These are phyloP conservation scores for Corythucha ciliata DNA, from an alignment of 2,888 invertebrate genomes.

Conservation along the genomic window DNA sequence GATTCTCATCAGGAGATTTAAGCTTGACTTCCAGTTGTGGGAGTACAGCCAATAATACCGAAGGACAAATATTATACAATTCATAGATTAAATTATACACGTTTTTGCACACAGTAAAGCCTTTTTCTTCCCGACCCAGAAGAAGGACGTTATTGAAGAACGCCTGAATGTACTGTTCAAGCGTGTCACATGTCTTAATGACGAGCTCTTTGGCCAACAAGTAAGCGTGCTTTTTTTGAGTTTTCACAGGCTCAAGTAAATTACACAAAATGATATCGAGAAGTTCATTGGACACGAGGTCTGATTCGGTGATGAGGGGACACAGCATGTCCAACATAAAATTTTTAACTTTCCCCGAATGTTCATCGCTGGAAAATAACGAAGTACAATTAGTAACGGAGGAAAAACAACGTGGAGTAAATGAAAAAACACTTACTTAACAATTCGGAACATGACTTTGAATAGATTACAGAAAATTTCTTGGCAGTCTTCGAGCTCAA, in stretches of 20 bases:
- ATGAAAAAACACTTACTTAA: slow-evolving; percentile 62
- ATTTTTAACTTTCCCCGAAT: slow-evolving; percentile 89
- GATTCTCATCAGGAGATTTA: slow-evolving; percentile 81
- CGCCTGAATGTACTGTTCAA: slow-evolving; percentile 92
- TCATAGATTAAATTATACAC: slow-evolving; percentile 95
- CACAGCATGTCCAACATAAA: slow-evolving; percentile 94
- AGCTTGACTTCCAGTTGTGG: slow-evolving; percentile 90
- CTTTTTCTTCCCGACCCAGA: slow-evolving; percentile 80
- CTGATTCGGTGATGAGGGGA: slow-evolving; percentile 89
- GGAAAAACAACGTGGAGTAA: too few relatives aligned
- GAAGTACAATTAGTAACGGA: slow-evolving; percentile 6
- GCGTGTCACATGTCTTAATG: slow-evolving; percentile 78
- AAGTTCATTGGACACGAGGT: slow-evolving; percentile 87
- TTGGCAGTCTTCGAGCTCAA: slow-evolving; percentile 93
- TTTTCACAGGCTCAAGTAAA: slow-evolving; percentile 87
- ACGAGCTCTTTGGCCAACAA: slow-evolving; percentile 84
- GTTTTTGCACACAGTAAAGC: slow-evolving; percentile 66
- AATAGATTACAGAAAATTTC: slow-evolving; percentile 92
- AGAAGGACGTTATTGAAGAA: slow-evolving; percentile 94
- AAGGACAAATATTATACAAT: slow-evolving; percentile 83
- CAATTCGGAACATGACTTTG: slow-evolving; percentile 88
- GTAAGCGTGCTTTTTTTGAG: slow-evolving; percentile 81
- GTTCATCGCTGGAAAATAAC: slow-evolving; percentile 65
- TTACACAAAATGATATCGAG: slow-evolving; percentile 88
- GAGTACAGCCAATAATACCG: slow-evolving; percentile 73